Conservation (phyloP, 2,888 invertebrate species). For the Lycophotia porphyrea region DNA sequence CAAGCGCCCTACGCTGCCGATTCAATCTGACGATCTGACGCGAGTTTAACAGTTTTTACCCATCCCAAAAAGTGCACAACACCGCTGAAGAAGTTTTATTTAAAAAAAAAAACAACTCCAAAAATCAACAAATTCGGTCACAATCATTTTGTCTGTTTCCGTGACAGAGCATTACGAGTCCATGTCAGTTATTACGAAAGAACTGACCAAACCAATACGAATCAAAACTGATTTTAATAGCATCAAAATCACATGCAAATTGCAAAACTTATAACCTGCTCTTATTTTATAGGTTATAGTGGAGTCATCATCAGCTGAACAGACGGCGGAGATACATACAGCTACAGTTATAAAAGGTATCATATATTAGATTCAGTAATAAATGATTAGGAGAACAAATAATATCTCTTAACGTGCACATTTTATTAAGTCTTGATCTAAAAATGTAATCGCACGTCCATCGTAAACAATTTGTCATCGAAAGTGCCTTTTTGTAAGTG, state of each 20-base stretch:
- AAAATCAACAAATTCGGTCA: neutral
- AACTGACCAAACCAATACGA: neutral
- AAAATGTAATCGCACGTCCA: neutral
- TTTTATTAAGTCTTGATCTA: neutral
- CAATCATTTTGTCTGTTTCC: neutral
- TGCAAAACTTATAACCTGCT: neutral
- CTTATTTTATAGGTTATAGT: conserved; percentile 79
- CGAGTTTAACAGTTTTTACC: too few relatives aligned
- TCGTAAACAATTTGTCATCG: neutral
- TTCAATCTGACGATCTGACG: too few relatives aligned
- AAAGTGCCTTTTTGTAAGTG: neutral
- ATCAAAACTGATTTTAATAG: neutral
- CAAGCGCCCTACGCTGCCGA: too few relatives aligned
- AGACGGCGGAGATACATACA: conserved; percentile 76
- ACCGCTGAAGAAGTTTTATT: too few relatives aligned
- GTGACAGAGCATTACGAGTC: neutral
- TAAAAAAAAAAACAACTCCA: too few relatives aligned
- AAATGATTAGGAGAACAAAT: neutral
- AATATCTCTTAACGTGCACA: neutral
- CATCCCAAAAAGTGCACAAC: too few relatives aligned
- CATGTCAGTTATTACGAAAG: neutral
- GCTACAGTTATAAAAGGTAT: conserved; percentile 82
- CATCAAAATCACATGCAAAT: neutral
- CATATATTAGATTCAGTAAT: neutral
- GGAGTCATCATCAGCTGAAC: conserved; percentile 76